These are phyloP conservation scores for Phalloptychus januarius DNA, from an alignment of 2,797 vertebrate species.

Conservation along the genomic window DNA sequence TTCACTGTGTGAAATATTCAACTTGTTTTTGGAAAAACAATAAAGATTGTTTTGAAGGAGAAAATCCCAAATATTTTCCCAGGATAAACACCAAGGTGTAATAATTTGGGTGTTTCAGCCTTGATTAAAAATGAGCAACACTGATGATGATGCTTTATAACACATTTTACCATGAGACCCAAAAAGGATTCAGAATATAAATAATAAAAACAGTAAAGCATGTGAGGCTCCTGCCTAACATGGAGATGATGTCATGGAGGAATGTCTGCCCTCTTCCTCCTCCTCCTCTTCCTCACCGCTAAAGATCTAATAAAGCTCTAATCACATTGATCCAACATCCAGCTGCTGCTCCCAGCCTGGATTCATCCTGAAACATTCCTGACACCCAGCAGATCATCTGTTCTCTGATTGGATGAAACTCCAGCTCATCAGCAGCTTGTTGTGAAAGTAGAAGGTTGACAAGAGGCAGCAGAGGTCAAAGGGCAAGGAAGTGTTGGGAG, in stretches of 20 bases:
- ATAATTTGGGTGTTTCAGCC: no score
- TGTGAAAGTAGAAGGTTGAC: not conserved
- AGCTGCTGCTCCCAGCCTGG: not conserved
- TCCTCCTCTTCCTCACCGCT: not conserved
- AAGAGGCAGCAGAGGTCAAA: not conserved
- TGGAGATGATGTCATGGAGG: not conserved
- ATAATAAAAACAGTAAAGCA: no score
- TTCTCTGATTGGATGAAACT: no score
- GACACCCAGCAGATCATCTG: not conserved
- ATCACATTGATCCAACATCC: not conserved
- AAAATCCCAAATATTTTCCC: no score
- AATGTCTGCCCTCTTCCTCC: not conserved
- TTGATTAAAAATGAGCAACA: no score
- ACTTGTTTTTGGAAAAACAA: no score
- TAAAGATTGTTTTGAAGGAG: no score
- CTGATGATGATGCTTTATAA: no score
- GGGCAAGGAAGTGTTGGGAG: not conserved
- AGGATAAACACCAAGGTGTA: no score
- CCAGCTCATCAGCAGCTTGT: not conserved
- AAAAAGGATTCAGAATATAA: no score
- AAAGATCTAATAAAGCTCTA: constrained; percentile 14
- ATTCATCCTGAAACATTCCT: not conserved
- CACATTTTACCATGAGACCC: no score
- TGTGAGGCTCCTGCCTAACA: not conserved
- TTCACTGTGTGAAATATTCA: no score